Conservation (phyloP, 2,113 vertebrate genomes). For the Salvelinus fontinalis region DNA sequence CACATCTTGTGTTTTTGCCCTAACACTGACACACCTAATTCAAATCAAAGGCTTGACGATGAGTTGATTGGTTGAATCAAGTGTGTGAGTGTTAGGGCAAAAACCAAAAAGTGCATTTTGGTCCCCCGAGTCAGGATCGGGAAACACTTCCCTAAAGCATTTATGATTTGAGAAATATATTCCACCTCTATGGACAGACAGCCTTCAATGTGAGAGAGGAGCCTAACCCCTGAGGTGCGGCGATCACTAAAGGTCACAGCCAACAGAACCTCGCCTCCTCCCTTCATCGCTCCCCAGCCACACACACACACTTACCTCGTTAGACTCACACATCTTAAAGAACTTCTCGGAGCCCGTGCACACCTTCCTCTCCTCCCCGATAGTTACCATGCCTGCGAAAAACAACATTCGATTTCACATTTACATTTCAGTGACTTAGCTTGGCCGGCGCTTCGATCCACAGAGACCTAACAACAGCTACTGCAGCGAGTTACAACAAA, state of each 20-base stretch:
- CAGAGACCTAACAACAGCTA: too few relatives aligned
- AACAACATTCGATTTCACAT: slow-evolving; percentile 8
- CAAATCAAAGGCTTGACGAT: too few relatives aligned
- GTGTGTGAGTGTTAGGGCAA: too few relatives aligned
- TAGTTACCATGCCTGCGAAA: slow-evolving; percentile 84
- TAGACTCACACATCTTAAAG: slow-evolving; percentile 92
- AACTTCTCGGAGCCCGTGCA: slow-evolving; percentile 90
- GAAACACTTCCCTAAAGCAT: neutral
- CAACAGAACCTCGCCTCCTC: neutral
- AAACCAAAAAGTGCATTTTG: too few relatives aligned
- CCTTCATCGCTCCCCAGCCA: neutral
- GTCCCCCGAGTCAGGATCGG: too few relatives aligned
- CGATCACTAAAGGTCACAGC: neutral
- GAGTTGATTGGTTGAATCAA: too few relatives aligned
- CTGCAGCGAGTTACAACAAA: neutral
- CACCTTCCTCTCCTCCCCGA: slow-evolving; percentile 90
- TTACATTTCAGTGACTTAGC: neutral
- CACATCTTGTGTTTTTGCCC: too few relatives aligned
- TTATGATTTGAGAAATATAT: neutral
- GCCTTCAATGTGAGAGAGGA: neutral
- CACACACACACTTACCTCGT: slow-evolving; percentile 78
- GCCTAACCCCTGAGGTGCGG: neutral
- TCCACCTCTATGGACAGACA: neutral
- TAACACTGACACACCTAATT: too few relatives aligned
- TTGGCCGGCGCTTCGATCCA: too few relatives aligned